Evolutionary conservation across 2,797 vertebrate genomes (phyloP).

Genomic region (Coregonus sp.): DNA sequence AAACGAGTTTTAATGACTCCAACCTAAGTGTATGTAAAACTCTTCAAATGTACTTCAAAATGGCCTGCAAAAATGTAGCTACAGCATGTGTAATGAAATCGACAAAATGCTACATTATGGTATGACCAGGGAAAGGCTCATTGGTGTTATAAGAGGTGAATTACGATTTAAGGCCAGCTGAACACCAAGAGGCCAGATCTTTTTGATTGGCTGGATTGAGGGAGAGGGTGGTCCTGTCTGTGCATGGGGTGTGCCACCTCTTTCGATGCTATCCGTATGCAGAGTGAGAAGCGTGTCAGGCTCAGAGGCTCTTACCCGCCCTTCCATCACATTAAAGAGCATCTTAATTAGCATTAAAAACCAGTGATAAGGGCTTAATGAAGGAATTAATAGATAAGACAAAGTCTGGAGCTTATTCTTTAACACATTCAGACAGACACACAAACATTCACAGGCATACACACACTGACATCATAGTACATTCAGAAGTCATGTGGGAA

Average conservation of each 20-base stretch:
- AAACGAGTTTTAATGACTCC: no score
- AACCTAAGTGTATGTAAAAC: no score
- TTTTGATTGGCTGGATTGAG: constrained; percentile 28
- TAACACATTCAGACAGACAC: constrained; percentile 45
- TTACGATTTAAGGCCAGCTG: neutral
- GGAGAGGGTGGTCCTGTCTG: constrained; percentile 59
- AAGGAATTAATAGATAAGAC: constrained; percentile 80
- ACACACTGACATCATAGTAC: constrained; percentile 41
- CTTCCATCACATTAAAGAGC: constrained; percentile 72
- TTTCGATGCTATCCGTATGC: constrained; percentile 41
- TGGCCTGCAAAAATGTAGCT: constrained; percentile 22
- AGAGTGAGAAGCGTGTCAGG: constrained; percentile 58
- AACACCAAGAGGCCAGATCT: neutral
- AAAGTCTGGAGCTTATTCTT: constrained; percentile 63
- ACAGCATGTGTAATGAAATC: neutral
- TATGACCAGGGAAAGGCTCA: neutral
- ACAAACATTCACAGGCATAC: constrained; percentile 47
- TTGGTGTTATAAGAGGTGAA: neutral
- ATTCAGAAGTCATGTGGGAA: constrained; percentile 38
- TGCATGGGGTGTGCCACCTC: constrained; percentile 42
- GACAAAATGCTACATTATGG: neutral
- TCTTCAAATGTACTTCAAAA: constrained; percentile 22
- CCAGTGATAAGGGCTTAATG: constrained; percentile 79
- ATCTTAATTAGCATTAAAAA: constrained; percentile 81
- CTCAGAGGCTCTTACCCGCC: constrained; percentile 56